These are phyloP conservation scores for Osmerus mordax DNA, from an alignment of 2,113 vertebrate species.

Conservation along the genomic window DNA sequence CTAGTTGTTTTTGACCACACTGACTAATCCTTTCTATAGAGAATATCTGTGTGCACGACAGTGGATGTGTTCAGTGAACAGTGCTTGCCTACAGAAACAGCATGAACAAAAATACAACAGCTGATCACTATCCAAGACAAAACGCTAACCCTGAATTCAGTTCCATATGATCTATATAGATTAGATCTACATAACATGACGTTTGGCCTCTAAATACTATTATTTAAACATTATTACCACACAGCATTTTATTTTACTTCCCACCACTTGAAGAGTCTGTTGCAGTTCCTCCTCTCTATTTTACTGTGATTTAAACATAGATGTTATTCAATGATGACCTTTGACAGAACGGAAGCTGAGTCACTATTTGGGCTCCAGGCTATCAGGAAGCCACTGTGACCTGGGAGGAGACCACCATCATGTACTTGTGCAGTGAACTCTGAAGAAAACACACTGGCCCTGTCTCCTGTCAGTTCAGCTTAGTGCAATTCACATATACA, in stretches of 20 bases:
- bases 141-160: constrained; percentile 40
- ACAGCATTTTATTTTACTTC: constrained; percentile 2
- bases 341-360: constrained; percentile 15
- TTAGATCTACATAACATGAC: constrained; percentile 16
- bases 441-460: neutral
- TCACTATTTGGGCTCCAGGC: constrained; percentile 1
- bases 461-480: constrained; percentile 2
- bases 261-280: constrained; percentile 11
- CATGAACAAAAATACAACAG: neutral
- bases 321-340: constrained; percentile 20
- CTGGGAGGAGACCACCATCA: neutral
- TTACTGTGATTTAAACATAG: constrained; percentile 11
- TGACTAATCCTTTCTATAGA: no score
- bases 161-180: constrained; percentile 26
- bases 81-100: neutral
- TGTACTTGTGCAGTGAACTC: constrained; percentile 1
- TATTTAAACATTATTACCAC: constrained; percentile 8
- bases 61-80: neutral
- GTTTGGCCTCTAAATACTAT: constrained; percentile 8
- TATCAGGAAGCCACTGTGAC: constrained; percentile 17
- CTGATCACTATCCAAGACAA: neutral
- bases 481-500: neutral
- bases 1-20: no score
- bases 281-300: constrained; percentile 8
- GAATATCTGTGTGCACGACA: neutral